Evolutionary conservation across 2,797 vertebrate genomes (phyloP), one percentile per base, ranked within the genome.

Genomic region (Oreonectes daqikongensis): DNA sequence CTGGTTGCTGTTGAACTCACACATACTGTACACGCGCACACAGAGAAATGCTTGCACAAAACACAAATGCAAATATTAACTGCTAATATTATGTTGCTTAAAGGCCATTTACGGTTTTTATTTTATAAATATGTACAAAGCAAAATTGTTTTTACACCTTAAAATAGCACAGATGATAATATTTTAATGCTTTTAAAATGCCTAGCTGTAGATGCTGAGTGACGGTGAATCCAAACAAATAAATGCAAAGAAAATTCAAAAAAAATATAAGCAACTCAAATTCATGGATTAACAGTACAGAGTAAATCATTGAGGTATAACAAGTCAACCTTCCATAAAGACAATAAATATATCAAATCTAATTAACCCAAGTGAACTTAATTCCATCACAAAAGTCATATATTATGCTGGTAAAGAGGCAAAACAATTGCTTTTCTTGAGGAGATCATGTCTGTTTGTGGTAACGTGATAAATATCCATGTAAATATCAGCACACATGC

Each of bases 1-100:
- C 87, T 65, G 83, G 86, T 74, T 94, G 93, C 86, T 94, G 93
- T 87, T 94, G 80, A 92, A 72, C 12, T 4, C 42, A 59, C 74
- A 59, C 9, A 24, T 11, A 60, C 17, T n/a, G n/a, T n/a, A n/a
- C n/a, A n/a, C n/a, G n/a, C n/a, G n/a, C n/a, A n/a, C n/a, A n/a
- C n/a, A n/a, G 3, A 69, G 9, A 14, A 70, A 17, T 17, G 12
- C 20, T 32, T 5, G 2, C 7, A 17, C 24, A 57, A 73, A 64
- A 38, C 11, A 32, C 15, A 26, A 35, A 24, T 3, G 2, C 30
- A 50, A 52, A 53, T 10, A 38, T n/a, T 24, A 26, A 4, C 20
- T 64, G 17, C 46, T 28, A 53, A 15, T 40, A 65, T 42, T 28
- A 28, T 14, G 3, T 15, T 40, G 72, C 22, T 53, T 52, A 52